phyloP scores from a whole-genome alignment of 1,140 invertebrate species.

The Homalodisca vitripennis region DNA sequence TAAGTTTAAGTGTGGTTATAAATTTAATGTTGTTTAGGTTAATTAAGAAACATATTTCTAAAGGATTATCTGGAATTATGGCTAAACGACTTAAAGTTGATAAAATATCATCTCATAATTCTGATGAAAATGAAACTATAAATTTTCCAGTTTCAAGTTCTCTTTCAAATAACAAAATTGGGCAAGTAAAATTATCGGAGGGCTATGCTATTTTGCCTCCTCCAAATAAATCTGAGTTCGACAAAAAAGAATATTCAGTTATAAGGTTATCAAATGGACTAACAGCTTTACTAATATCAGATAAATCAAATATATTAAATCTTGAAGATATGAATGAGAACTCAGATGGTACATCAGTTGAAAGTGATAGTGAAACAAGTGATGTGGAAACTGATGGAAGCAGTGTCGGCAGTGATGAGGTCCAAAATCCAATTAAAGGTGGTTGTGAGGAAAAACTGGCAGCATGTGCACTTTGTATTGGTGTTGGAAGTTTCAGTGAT shows the following conservation, averaged over 20 bases:
- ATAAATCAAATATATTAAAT: constrained; percentile 21
- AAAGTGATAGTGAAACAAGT: neutral
- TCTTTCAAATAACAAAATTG: no score
- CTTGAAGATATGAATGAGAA: neutral
- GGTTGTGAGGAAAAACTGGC: constrained; percentile 52
- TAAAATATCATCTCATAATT: neutral
- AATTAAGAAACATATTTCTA: neutral
- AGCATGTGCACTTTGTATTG: constrained; percentile 67
- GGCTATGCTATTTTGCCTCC: neutral
- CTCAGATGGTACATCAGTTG: neutral
- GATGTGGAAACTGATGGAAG: constrained; percentile 6
- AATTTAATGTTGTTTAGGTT: neutral
- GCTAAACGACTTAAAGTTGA: constrained; percentile 3
- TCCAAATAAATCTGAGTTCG: constrained; percentile 28
- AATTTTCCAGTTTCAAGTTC: neutral
- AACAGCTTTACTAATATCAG: constrained; percentile 36
- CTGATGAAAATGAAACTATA: neutral
- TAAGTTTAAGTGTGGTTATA: neutral
- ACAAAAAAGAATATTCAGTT: constrained; percentile 38
- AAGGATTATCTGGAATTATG: neutral
- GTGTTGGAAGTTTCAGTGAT: constrained; percentile 56
- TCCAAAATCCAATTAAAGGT: neutral
- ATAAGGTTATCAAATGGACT: constrained; percentile 36
- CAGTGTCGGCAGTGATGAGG: constrained; percentile 10
- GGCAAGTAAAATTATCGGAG: no score